Conservation (phyloP, 2,113 vertebrate species). For the Dicerorhinus sumatrensis region DNA sequence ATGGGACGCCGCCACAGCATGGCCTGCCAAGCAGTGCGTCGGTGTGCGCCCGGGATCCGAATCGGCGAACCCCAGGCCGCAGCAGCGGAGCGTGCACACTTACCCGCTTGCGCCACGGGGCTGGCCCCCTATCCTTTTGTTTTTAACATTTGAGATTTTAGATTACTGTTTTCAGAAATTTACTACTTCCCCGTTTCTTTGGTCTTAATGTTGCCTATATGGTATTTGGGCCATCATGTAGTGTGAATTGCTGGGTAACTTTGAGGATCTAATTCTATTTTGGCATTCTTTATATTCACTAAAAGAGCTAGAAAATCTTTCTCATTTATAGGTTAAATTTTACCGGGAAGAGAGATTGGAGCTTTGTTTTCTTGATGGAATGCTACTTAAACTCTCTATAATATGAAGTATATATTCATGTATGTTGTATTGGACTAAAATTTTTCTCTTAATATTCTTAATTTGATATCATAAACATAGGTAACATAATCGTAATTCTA, state of each 20-base stretch:
- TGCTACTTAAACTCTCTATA: conserved; percentile 9
- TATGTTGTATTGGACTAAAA: neutral
- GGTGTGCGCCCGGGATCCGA: no score
- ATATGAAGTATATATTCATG: neutral
- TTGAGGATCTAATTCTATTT: neutral
- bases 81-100: no score
- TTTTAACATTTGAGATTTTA: conserved; percentile 16
- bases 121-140: neutral
- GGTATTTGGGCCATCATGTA: neutral
- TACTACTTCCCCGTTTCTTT: neutral
- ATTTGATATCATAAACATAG: neutral
- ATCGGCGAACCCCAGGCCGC: no score
- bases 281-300: conserved; percentile 31
- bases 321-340: neutral
- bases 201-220: neutral
- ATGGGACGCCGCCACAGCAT: no score
- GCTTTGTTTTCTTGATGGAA: conserved; percentile 8
- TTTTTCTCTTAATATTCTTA: conserved; percentile 16
- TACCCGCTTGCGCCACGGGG: no score
- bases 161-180: neutral
- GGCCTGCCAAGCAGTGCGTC: no score
- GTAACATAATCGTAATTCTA: neutral
- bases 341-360: neutral
- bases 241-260: neutral
- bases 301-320: neutral